Evolutionary conservation across 2,888 invertebrate genomes (phyloP), one percentile per base, ranked within the genome.

Genomic region (Melangyna quadrimaculata): DNA sequence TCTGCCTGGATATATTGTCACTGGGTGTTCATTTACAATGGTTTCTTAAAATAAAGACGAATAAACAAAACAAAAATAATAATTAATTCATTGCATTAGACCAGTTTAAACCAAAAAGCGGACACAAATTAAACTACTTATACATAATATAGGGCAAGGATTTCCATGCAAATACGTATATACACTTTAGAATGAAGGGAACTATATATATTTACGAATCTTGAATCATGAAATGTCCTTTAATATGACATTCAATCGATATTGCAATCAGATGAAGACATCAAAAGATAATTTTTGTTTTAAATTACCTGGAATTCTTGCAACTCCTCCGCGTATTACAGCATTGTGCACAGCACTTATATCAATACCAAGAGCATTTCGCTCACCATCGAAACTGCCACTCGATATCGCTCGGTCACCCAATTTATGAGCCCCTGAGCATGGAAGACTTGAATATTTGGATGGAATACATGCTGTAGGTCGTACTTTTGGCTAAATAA

Each of bases 1-100:
- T 40, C 90, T 89, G 1, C 94, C 94, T 10, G 94, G 94, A 89
- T 94, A 94, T 88, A 94, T 94, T n/a, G 94, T 94, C 71, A 94
- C 94, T 78, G 94, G 94, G 89, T 94, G 94, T 90, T 94, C 94
- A 90, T 94, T 94, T 88, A 91, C 88, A 87, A 92, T 91, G 19
- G 92, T 91, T 87, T 92, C 92, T 67, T 90, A 78, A 12, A 29
- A 67, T 17, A 69, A 67, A 48, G 22, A n/a, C n/a, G n/a, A n/a
- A n/a, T n/a, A 22, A 37, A 22, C 8, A 8, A 3, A 24, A 24
- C n/a, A 35, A 6, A 19, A 3, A 22, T 32, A 4, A 35, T 6
- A 14, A 7, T 48, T 19, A 3, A 1, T 22, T 19, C 10, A 40
- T 48, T 22, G 1, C 1, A 7, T 57, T 57, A 35, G 35, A 57